A percentile compares a stretch with the other conserved stretches of the same genome.
Evolutionary conservation across 1,140 invertebrate genomes (phyloP).

Genomic region (Ptiloglossa arizonensis): DNA sequence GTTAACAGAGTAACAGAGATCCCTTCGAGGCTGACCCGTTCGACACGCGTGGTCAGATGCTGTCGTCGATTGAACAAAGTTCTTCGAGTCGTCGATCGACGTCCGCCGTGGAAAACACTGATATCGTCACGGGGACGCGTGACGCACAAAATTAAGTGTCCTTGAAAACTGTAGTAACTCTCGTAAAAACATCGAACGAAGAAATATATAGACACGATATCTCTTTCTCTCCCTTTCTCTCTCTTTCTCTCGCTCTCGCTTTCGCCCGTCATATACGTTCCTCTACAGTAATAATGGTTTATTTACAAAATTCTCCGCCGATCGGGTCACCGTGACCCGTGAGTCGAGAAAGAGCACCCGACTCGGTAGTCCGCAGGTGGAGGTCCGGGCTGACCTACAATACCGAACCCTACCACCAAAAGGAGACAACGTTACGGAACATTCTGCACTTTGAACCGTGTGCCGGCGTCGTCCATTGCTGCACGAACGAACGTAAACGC

Average conservation of each 20-base stretch:
- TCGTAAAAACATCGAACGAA: conserved; percentile 15
- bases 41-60: not conserved
- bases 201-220: conserved; percentile 17
- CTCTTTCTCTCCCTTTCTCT: not conserved
- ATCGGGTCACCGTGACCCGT: not conserved
- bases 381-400: no score
- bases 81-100: not conserved
- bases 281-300: conserved; percentile 8
- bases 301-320: conserved; percentile 39
- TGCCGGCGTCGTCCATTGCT: not conserved
- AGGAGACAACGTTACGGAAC: not conserved
- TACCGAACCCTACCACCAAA: not conserved
- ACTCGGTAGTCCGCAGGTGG: no score
- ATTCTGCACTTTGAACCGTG: not conserved
- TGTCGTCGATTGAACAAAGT: not conserved
- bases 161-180: conserved; percentile 1
- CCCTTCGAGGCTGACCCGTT: not conserved
- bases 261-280: not conserved
- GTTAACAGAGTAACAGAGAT: no score
- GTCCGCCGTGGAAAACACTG: no score
- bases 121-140: not conserved
- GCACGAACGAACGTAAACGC: not conserved
- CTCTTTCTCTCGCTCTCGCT: not conserved
- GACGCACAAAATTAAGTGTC: not conserved
- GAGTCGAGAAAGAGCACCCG: no score